These are phyloP conservation scores for Myiozetetes cayanensis DNA, from an alignment of 2,113 vertebrate genomes.

Conservation along the genomic window DNA sequence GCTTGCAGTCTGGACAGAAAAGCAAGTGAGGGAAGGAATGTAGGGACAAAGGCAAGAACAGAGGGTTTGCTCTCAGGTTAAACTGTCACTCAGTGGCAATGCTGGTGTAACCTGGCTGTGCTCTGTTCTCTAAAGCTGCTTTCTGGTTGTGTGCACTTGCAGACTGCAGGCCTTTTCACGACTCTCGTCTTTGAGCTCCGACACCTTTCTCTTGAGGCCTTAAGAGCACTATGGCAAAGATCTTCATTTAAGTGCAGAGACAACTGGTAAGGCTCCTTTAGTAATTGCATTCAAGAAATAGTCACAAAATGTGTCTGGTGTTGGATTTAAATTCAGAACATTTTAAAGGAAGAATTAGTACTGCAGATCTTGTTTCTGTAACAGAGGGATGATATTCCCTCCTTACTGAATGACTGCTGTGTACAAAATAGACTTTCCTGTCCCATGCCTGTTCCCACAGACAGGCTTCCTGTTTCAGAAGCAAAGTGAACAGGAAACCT, in stretches of 20 bases:
- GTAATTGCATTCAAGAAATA: background rate
- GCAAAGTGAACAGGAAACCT: background rate
- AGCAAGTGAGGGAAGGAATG: background rate
- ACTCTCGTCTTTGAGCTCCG: constrained; percentile 78
- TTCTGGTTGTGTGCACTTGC: background rate
- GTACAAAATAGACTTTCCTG: background rate
- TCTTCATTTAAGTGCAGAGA: constrained; percentile 81
- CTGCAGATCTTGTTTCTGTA: background rate
- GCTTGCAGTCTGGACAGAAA: background rate
- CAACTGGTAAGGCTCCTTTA: constrained; percentile 74
- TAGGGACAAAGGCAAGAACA: background rate
- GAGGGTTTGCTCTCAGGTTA: background rate
- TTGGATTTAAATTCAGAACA: background rate
- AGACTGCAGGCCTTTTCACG: constrained; percentile 79
- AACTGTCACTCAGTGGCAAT: background rate
- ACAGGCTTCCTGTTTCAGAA: background rate
- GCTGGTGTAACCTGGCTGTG: background rate
- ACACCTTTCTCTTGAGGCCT: constrained; percentile 66
- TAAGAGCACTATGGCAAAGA: constrained; percentile 76
- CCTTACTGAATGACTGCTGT: background rate
- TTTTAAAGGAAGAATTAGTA: background rate
- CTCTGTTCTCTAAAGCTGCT: background rate
- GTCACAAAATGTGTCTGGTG: background rate
- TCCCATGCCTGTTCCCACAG: background rate
- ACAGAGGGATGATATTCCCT: background rate